A percentile compares a stretch with the other conserved stretches of the same genome.
Conservation (phyloP, 2,888 invertebrate genomes). For the Crossocerus cetratus region DNA sequence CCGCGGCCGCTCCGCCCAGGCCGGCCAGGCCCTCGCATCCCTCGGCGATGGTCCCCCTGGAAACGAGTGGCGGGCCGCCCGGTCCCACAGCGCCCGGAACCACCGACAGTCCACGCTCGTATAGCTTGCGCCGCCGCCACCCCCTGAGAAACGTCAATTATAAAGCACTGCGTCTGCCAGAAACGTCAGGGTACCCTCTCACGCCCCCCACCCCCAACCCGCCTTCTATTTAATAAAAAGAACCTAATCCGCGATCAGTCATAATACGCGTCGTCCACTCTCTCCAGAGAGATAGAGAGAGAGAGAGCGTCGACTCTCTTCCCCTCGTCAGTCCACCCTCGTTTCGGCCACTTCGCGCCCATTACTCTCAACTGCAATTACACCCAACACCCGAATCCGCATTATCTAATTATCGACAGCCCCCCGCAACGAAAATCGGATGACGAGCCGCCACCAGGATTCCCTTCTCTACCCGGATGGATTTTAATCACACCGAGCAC, state of each 20-base stretch:
- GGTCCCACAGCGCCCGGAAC: slow-evolving; percentile 48
- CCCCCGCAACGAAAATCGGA: neutral
- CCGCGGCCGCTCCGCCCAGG: slow-evolving; percentile 13
- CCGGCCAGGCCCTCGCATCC: slow-evolving; percentile 18
- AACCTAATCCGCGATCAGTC: slow-evolving; percentile 55
- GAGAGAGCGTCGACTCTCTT: slow-evolving; percentile 1
- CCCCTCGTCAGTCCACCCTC: neutral
- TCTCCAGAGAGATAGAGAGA: too few species aligned
- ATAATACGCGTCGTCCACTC: slow-evolving; percentile 42
- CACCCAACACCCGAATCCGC: neutral
- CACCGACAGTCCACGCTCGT: slow-evolving; percentile 44
- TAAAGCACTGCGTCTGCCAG: slow-evolving; percentile 55
- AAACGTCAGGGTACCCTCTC: slow-evolving; percentile 53
- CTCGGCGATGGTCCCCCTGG: slow-evolving; percentile 32
- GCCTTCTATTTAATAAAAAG: slow-evolving; percentile 48
- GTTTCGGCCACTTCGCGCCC: slow-evolving; percentile 1
- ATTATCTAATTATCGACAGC: neutral
- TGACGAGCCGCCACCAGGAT: neutral
- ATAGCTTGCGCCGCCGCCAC: slow-evolving; percentile 35
- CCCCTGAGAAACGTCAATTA: slow-evolving; percentile 58
- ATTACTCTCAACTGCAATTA: slow-evolving; percentile 1
- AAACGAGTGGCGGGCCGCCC: slow-evolving; percentile 27
- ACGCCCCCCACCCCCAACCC: slow-evolving; percentile 43
- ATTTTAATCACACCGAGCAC: neutral
- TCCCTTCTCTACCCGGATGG: neutral